Evolutionary conservation across 2,797 vertebrate species (phyloP), one percentile per base, ranked within the genome.

Genomic region (Enteromius unitaeniatus): DNA sequence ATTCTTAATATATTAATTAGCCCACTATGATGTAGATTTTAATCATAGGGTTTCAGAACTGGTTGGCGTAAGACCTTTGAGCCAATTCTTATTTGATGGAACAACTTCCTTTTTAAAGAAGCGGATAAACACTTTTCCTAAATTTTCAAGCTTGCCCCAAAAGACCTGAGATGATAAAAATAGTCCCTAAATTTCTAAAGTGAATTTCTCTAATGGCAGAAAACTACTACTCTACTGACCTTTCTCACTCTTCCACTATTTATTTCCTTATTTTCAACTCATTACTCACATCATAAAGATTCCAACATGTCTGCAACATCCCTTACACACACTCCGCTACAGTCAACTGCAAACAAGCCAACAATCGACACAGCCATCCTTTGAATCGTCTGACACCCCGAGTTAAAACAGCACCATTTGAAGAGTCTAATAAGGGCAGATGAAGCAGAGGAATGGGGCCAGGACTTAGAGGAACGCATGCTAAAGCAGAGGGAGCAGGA

Each of bases 351-450:
- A 88, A 86, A 85, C 80, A 83, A 86, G 81, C 80, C 78, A 88
- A 81, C 87, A 86, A 89, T 87, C 62, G 82, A 81, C 84, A 75
- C 67, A 82, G 74, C 81, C 13, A 11, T 72, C 51, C 84, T 89
- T 88, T 89, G 85, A 90, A 86, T 85, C 42, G 7, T 53, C 69
- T 4, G 34, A 34, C 23, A 45, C 26, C 60, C 55, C 11, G 37
- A 72, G 77, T 86, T 42, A 68, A 84, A 84, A 53, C 34, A 31
- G 15, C 49, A 76, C 53, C 47, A 53, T 55, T 55, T 78, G 34
- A 86, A 83, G 64, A 84, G 40, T 37, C 21, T 34, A 81, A 74
- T 51, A 72, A 77, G 81, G 47, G 62, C 26, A 31, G 34, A 79
- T 70, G 67, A 85, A 73, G 65, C 19, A 28, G 53, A 26, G 40